Evolutionary conservation across 2,888 invertebrate species (phyloP).

Genomic region (Andrena hattorfiana): DNA sequence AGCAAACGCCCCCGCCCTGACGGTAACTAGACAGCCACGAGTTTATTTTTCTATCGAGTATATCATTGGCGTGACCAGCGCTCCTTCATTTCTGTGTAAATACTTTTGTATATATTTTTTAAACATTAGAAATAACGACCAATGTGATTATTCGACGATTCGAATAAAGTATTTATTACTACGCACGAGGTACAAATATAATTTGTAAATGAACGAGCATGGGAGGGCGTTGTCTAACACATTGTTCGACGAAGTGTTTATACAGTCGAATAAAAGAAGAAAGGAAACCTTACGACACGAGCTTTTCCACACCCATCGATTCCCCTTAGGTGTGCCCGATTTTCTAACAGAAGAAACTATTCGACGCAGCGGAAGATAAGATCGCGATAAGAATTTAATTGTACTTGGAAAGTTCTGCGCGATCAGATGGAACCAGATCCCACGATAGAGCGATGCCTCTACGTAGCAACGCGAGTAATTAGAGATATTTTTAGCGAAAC

Average conservation of each 20-base stretch:
- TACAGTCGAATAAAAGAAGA: conserved; percentile 34
- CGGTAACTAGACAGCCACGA: conserved; percentile 31
- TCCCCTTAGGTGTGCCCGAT: background rate
- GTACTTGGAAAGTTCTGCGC: background rate
- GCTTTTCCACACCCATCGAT: background rate
- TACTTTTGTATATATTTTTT: conserved; percentile 78
- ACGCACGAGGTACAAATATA: conserved; percentile 28
- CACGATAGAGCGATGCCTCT: background rate
- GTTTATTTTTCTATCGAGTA: conserved; percentile 76
- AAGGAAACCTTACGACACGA: background rate
- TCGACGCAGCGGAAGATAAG: background rate
- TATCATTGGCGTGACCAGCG: conserved; percentile 47
- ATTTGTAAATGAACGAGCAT: conserved; percentile 24
- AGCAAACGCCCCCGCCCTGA: conserved; percentile 18
- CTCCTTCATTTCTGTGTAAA: conserved; percentile 76
- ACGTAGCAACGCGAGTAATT: conserved; percentile 24
- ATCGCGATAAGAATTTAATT: background rate
- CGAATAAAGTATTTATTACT: conserved; percentile 77
- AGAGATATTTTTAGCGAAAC: conserved; percentile 29
- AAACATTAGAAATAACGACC: conserved; percentile 69
- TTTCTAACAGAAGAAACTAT: background rate
- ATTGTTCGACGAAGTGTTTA: conserved; percentile 16
- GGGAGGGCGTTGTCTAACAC: conserved; percentile 23
- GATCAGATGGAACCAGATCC: background rate
- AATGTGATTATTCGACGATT: conserved; percentile 70